phyloP scores from a whole-genome alignment of 2,888 invertebrate species.

The Andrena flavipes region DNA sequence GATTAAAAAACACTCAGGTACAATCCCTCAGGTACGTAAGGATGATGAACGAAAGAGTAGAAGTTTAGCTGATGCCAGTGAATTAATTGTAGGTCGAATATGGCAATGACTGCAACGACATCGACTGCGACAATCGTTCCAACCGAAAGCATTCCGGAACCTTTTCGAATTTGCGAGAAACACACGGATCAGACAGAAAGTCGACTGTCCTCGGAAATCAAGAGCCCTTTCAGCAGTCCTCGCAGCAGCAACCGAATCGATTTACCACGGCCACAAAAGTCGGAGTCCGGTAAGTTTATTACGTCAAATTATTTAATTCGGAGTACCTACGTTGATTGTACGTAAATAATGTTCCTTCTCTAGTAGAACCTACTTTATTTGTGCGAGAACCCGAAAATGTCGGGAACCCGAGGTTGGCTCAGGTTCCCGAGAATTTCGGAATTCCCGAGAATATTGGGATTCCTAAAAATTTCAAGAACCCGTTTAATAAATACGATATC shows the following conservation, averaged over 20 bases:
- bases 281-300: slow-evolving; percentile 48
- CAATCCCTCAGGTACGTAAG: slow-evolving; percentile 76
- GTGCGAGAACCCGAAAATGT: too few relatives aligned
- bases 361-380: too few relatives aligned
- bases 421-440: too few relatives aligned
- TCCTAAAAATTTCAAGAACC: too few relatives aligned
- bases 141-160: slow-evolving; percentile 46
- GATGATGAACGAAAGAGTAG: slow-evolving; percentile 39
- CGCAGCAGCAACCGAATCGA: slow-evolving; percentile 52
- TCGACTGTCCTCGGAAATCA: slow-evolving; percentile 30
- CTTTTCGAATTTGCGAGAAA: slow-evolving; percentile 40
- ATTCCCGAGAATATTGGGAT: too few relatives aligned
- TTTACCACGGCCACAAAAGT: slow-evolving; percentile 34
- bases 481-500: too few relatives aligned
- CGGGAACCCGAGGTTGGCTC: too few relatives aligned
- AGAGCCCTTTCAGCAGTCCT: slow-evolving; percentile 24
- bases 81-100: slow-evolving; percentile 44
- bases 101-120: slow-evolving; percentile 31
- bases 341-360: too few relatives aligned
- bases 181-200: slow-evolving; percentile 36
- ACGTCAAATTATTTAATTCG: background rate
- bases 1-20: slow-evolving; percentile 73
- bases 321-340: too few relatives aligned
- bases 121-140: slow-evolving; percentile 31
- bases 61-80: slow-evolving; percentile 38